Base-by-base conservation (phyloP, 37 sponge, comb jelly and placozoan genomes). In the Axinella damicornis region DNA sequence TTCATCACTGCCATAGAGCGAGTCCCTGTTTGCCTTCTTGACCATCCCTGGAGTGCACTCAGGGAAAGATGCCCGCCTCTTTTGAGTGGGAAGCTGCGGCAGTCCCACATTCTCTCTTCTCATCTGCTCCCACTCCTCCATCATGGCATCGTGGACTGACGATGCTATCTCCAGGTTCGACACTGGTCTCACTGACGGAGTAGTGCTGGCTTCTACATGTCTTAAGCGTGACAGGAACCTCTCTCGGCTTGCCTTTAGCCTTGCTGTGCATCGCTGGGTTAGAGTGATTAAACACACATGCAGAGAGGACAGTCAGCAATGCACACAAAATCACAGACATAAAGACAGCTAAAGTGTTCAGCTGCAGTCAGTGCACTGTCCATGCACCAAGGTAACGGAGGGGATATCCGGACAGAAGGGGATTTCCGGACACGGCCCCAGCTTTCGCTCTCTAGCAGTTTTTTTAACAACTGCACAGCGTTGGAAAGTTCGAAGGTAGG, bases 71-170 rank as follows among this genome's bases (percentile, higher is more conserved):
- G 30, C 66, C 57, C 56, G 2, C 63, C 80, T 71, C 55, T 73
- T 87, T 36, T 53, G 71, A 53, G 60, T n/a, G 12, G 64, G 57
- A 24, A 72, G 46, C 22, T 60, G 66, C 0, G 92, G 92, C 9
- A 91, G 64, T 30, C 36, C 71, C 14, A 52, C 34, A 35, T 88
- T 59, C 59, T 71, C 69, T 18, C 21, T 53, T 65, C 82, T 85
- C 73, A 93, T 55, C 5, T 65, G 54, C 46, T 93, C 91, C 94
- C 94, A 93, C 63, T 93, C 86, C 38, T 78, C 56, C 64, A 53
- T 41, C 92, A 93, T 81, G 69, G 84, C 91, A 35, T 85, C 87
- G 32, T 81, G 52, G 33, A 67, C 68, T 4, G 68, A 67, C 34
- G 68, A 67, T 18, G 33, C 68, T 31, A 67, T 18, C 19, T 30